Percentiles rank a stretch among this genome's conserved stretches.
Conservation (phyloP, 2,888 invertebrate species). For the Orthosia incerta region DNA sequence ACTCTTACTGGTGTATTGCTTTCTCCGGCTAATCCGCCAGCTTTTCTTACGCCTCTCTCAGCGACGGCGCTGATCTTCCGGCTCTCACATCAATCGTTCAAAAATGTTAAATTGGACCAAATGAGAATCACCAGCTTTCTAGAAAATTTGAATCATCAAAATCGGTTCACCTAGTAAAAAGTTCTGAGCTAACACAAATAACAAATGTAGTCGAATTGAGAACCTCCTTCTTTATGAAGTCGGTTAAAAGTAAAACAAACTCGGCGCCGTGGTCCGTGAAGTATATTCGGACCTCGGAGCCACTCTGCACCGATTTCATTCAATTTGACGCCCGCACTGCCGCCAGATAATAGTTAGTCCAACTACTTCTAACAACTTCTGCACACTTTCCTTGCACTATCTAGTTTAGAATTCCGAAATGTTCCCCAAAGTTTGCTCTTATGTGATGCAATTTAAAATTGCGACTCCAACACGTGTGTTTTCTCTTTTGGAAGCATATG, state of each 20-base stretch:
- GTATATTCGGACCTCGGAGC: slow-evolving; percentile 1
- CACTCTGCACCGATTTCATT: slow-evolving; percentile 42
- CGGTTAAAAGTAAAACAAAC: not conserved
- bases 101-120: no score
- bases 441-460: slow-evolving; percentile 28
- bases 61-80: no score
- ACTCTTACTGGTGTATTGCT: no score
- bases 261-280: not conserved
- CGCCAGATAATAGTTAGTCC: slow-evolving; percentile 38
- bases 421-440: slow-evolving; percentile 10
- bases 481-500: not conserved
- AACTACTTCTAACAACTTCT: slow-evolving; percentile 52
- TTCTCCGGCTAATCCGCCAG: no score
- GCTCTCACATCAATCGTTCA: no score
- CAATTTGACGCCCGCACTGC: slow-evolving; percentile 49
- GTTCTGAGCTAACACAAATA: no score
- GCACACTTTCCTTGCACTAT: slow-evolving; percentile 37
- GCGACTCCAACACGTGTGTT: not conserved
- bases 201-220: no score
- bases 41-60: no score
- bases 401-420: slow-evolving; percentile 28
- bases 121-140: no score
- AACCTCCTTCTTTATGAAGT: not conserved
- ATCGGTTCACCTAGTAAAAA: no score
- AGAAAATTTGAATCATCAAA: no score